Conservation (phyloP, 2,888 invertebrate genomes). For the Priocnemis perturbator region DNA sequence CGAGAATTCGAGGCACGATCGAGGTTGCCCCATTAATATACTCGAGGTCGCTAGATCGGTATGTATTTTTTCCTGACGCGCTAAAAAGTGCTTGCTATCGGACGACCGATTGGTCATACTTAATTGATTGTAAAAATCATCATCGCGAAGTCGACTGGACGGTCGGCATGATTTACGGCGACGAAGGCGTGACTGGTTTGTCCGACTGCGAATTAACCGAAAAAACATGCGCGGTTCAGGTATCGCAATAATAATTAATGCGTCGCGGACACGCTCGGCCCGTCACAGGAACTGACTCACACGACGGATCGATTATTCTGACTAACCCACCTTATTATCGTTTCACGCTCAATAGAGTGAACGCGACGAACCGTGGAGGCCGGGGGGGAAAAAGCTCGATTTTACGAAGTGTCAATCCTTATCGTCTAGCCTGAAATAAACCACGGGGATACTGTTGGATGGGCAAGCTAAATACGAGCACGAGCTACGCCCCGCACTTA, state of each 20-base stretch:
- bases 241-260: constrained; percentile 48
- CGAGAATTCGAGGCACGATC: too few species aligned
- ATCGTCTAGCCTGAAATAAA: too few species aligned
- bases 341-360: constrained; percentile 2
- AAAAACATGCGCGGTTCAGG: constrained; percentile 18
- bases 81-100: too few species aligned
- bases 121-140: neutral
- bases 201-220: constrained; percentile 24
- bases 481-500: too few species aligned
- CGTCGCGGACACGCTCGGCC: constrained; percentile 43
- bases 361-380: neutral
- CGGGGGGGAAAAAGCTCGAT: neutral
- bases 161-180: constrained; percentile 39
- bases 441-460: too few species aligned
- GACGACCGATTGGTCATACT: too few species aligned
- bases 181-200: constrained; percentile 19
- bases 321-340: constrained; percentile 21
- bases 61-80: too few species aligned
- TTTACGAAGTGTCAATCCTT: too few species aligned
- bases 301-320: constrained; percentile 35
- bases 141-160: neutral
- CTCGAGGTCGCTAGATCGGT: too few species aligned
- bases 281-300: constrained; percentile 44
- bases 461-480: too few species aligned
- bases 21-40: too few species aligned